These are phyloP conservation scores for Chrysogorgia sp. DNA, from an alignment of 92 coral and sea anemone genomes.

Conservation along the genomic window DNA sequence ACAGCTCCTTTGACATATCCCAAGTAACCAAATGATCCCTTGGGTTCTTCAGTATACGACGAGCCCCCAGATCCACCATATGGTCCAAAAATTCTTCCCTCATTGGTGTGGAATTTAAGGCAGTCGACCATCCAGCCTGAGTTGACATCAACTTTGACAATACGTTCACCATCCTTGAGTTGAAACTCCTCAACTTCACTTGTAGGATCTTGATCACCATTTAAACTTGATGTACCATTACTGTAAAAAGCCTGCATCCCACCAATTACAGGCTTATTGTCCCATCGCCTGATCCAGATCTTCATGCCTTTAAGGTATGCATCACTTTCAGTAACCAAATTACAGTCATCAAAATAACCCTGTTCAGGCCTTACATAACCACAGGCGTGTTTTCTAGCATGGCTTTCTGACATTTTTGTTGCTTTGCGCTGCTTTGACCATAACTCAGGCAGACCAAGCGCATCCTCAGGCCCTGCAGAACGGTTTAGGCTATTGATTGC, in stretches of 20 bases:
- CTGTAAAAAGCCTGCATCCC: slow-evolving; percentile 74
- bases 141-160: slow-evolving; percentile 63
- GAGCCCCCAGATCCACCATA: slow-evolving; percentile 81
- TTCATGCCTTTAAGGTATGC: slow-evolving; percentile 76
- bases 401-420: slow-evolving; percentile 50
- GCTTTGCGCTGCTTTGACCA: slow-evolving; percentile 70
- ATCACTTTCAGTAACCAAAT: slow-evolving; percentile 15
- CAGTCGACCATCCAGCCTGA: slow-evolving; percentile 85
- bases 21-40: slow-evolving; percentile 64
- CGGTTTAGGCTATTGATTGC: slow-evolving; percentile 51
- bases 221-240: slow-evolving; percentile 55
- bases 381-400: slow-evolving; percentile 64
- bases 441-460: slow-evolving; percentile 10
- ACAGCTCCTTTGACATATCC: slow-evolving; percentile 67
- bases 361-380: slow-evolving; percentile 57
- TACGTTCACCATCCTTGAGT: slow-evolving; percentile 72
- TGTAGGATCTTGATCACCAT: slow-evolving; percentile 65
- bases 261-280: slow-evolving; percentile 81
- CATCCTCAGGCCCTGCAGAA: slow-evolving; percentile 6
- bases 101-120: slow-evolving; percentile 71
- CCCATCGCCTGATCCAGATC: slow-evolving; percentile 88
- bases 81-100: slow-evolving; percentile 65
- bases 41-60: slow-evolving; percentile 50
- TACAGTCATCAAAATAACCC: slow-evolving; percentile 29
- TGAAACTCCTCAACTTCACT: slow-evolving; percentile 67